A percentile compares a stretch with the other conserved stretches of the same genome.
These are phyloP conservation scores for Syrista parreyssii DNA, from an alignment of 2,888 invertebrate species.

Conservation along the genomic window DNA sequence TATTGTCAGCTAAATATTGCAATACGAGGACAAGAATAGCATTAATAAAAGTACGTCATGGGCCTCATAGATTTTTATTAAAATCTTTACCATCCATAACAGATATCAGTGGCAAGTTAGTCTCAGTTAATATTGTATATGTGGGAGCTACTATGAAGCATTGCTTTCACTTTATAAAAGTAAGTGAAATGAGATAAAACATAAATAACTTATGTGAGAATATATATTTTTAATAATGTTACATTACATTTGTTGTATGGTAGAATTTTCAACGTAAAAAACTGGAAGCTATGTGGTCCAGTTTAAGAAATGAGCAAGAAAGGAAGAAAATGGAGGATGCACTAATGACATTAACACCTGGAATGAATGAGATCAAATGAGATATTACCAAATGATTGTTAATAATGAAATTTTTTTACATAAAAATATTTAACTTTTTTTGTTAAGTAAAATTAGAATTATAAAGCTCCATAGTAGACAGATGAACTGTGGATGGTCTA, in stretches of 20 bases:
- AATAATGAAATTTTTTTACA: background rate
- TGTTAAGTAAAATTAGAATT: background rate
- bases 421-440: constrained; percentile 3
- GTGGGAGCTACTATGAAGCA: constrained; percentile 83
- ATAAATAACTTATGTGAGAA: background rate
- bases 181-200: constrained; percentile 31
- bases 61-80: constrained; percentile 78
- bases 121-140: constrained; percentile 76
- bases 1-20: constrained; percentile 77
- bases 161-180: constrained; percentile 77
- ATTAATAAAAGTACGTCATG: constrained; percentile 78
- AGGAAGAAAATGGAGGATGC: constrained; percentile 68
- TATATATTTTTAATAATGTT: background rate
- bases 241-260: constrained; percentile 9
- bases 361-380: constrained; percentile 55
- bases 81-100: constrained; percentile 78
- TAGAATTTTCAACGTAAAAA: constrained; percentile 75
- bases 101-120: constrained; percentile 73
- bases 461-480: background rate
- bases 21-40: constrained; percentile 82
- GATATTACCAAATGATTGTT: background rate
- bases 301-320: constrained; percentile 73
- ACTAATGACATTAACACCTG: constrained; percentile 58
- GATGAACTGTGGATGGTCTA: too few species aligned
- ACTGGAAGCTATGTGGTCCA: constrained; percentile 73